Evolutionary conservation across 1,140 invertebrate species (phyloP).

Genomic region (Aphaenogaster ashmeadi): DNA sequence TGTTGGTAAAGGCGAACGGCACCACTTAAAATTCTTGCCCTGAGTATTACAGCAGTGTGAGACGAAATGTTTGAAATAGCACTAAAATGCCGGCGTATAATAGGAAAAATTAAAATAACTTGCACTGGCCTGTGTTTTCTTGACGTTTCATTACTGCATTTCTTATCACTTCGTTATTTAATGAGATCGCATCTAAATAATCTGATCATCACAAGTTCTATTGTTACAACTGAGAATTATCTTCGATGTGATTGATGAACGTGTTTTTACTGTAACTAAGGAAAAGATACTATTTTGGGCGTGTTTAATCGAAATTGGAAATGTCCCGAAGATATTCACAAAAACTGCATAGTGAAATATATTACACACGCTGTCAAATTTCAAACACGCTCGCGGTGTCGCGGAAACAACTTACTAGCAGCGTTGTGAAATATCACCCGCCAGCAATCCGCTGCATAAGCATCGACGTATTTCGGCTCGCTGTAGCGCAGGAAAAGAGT

Average conservation of each 20-base stretch:
- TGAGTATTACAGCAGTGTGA: not conserved
- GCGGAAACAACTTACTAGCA: slow-evolving; percentile 23
- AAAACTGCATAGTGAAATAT: slow-evolving; percentile 24
- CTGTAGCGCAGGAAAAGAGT: slow-evolving; percentile 21
- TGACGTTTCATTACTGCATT: not conserved
- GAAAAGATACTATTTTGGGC: not conserved
- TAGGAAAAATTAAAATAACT: not conserved
- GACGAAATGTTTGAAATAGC: not conserved
- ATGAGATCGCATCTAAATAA: not conserved
- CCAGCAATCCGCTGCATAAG: slow-evolving; percentile 44
- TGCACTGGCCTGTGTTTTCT: not conserved
- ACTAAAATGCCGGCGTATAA: not conserved
- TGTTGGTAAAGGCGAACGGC: slow-evolving; percentile 24
- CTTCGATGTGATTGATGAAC: not conserved
- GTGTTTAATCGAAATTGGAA: not conserved
- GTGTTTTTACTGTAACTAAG: not conserved
- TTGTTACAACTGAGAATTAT: not conserved
- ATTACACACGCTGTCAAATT: slow-evolving; percentile 47
- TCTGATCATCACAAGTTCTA: not conserved
- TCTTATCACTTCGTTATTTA: not conserved
- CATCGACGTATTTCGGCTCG: slow-evolving; percentile 50
- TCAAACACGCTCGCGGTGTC: slow-evolving; percentile 11
- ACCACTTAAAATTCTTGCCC: slow-evolving; percentile 22
- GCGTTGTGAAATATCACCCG: slow-evolving; percentile 50
- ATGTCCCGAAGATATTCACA: not conserved